Evolutionary conservation across 1,140 invertebrate genomes (phyloP), one percentile per base, ranked within the genome.

Genomic region (Melipona quadrifasciata): DNA sequence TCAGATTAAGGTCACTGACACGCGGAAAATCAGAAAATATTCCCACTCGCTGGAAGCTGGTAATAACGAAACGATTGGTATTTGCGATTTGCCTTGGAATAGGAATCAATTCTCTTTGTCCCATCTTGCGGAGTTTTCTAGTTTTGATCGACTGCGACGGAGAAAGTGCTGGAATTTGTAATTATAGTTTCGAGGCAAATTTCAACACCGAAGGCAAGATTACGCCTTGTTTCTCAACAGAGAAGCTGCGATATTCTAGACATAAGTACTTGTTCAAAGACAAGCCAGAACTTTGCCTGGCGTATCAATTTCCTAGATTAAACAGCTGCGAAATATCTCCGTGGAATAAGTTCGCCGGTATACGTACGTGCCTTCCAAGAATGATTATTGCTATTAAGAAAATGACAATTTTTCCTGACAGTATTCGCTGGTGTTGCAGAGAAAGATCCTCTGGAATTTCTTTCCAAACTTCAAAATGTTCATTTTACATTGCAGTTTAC

Each of bases 131-230:
- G 31, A 12, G 14, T 27, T 67, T 53, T 53, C 16, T 10, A 51
- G 0, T 2, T 14, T 0, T 19, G 14, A 16, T 6, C 17, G 21
- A 8, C 1, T 19, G 10, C 11, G 19, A 39, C 5, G 16, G 27
- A 34, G 31, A 68, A 68, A 19, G 58, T 16, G 6, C 19, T 21
- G 24, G n/a, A 39, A 27, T 72, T 53, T 72, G 47, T 72, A 27
- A 19, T 72, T 53, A n/a, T 21, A 72, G 12, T 72, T 72, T 4
- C 6, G 47, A 16, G 0, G 6, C 8, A 8, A 72, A 24, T 11
- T 72, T n/a, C n/a, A n/a, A n/a, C n/a, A n/a, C 70, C 1, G 8
- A 8, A 6, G n/a, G 39, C 8, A 72, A 72, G 47, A 51, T 53
- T 53, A 47, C 39, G 14, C 14, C 16, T 14, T 8, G n/a, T 51